Percentiles rank a stretch among this genome's conserved stretches.
Evolutionary conservation across 1,140 invertebrate genomes (phyloP).

Genomic region (Drosophila mojavensis): DNA sequence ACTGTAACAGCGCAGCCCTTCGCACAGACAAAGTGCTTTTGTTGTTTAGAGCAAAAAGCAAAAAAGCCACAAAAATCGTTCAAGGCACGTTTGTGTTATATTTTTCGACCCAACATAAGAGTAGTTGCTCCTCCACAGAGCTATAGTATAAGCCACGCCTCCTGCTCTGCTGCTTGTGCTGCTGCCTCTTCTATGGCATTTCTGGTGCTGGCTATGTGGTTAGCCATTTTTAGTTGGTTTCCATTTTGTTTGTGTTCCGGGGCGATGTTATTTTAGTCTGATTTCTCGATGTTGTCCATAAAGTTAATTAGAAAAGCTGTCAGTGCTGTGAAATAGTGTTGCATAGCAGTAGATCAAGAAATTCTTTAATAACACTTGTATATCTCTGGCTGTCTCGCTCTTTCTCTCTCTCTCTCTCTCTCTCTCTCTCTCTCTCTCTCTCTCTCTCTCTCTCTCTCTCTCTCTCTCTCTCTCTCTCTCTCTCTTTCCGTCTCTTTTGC

Average conservation of each 20-base stretch:
- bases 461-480: too few species aligned
- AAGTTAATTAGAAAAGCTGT: constrained; percentile 60
- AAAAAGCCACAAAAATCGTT: constrained; percentile 83
- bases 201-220: constrained; percentile 38
- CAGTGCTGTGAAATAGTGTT: constrained; percentile 32
- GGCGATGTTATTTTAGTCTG: constrained; percentile 32
- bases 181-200: constrained; percentile 10
- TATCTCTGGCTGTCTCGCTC: not conserved
- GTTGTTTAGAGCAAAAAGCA: constrained; percentile 80
- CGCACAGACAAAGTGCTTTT: constrained; percentile 68
- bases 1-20: constrained; percentile 30
- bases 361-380: not conserved
- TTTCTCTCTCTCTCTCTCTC: too few species aligned
- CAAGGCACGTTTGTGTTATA: constrained; percentile 75
- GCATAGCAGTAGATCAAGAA: not conserved
- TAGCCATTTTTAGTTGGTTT: constrained; percentile 67
- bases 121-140: constrained; percentile 11
- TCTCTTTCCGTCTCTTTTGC: not conserved
- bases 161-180: constrained; percentile 1
- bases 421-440: not conserved
- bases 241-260: constrained; percentile 41
- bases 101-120: constrained; percentile 29
- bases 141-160: not conserved
- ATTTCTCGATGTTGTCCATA: constrained; percentile 52
- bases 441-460: not conserved